Conservation (phyloP, 2,888 invertebrate species). For the Conchocele bisecta region DNA sequence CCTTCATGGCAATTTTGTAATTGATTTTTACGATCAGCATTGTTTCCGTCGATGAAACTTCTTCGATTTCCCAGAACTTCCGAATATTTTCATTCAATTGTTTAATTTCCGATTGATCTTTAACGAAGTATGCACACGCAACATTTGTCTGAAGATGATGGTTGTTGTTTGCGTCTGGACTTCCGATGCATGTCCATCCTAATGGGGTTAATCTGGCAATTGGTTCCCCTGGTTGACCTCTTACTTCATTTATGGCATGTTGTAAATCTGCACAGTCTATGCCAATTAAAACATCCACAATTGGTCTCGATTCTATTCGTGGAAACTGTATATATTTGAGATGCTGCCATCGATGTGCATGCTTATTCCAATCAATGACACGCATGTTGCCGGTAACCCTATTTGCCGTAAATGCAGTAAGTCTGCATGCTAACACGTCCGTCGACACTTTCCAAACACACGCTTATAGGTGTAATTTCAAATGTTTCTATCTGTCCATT, state of each 20-base stretch:
- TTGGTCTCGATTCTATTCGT: background rate
- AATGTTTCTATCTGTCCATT: conserved; percentile 29
- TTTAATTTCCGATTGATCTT: background rate
- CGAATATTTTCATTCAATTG: conserved; percentile 1
- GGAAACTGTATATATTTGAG: conserved; percentile 44
- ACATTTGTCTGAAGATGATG: background rate
- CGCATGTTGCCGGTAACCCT: conserved; percentile 40
- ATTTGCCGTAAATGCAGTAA: conserved; percentile 20
- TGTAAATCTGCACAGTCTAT: conserved; percentile 30
- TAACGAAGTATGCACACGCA: conserved; percentile 5
- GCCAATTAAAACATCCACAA: conserved; percentile 43
- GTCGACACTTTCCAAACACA: conserved; percentile 14
- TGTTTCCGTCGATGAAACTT: background rate
- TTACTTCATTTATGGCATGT: background rate
- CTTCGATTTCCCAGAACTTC: conserved; percentile 32
- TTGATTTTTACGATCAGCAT: background rate
- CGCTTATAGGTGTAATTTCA: conserved; percentile 19
- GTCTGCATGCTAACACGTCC: background rate
- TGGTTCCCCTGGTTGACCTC: background rate
- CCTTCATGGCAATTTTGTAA: background rate
- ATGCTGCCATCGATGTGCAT: conserved; percentile 23
- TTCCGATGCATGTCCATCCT: conserved; percentile 23
- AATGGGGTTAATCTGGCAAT: conserved; percentile 5
- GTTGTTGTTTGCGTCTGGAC: background rate
- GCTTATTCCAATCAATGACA: conserved; percentile 37